Conservation (phyloP, 2,888 invertebrate species). For the Hirtodrosophila duncani region DNA sequence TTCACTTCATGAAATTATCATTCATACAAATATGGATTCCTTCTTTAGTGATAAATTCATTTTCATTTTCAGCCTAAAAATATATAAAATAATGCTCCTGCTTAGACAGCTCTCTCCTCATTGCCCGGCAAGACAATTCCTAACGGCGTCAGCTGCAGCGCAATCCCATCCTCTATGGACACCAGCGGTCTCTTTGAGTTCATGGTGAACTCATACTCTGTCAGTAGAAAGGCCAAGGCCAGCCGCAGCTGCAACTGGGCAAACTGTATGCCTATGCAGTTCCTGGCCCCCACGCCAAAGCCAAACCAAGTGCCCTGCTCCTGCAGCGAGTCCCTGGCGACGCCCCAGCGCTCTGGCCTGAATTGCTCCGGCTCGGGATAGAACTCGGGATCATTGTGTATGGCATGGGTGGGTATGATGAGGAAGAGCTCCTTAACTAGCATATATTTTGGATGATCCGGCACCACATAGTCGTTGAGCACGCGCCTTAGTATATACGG, state of each 20-base stretch:
- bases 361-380: conserved; percentile 83
- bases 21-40: too few species aligned
- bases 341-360: conserved; percentile 81
- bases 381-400: conserved; percentile 82
- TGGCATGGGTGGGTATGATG: conserved; percentile 80
- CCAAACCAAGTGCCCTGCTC: conserved; percentile 76
- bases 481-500: conserved; percentile 76
- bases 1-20: conserved; percentile 39
- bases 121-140: conserved; percentile 57
- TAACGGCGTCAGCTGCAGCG: conserved; percentile 56
- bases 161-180: conserved; percentile 62
- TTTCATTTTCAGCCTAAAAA: too few species aligned
- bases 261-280: conserved; percentile 77
- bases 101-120: conserved; percentile 51
- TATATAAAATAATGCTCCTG: too few species aligned
- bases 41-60: neutral
- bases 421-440: conserved; percentile 72
- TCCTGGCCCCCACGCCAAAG: conserved; percentile 78
- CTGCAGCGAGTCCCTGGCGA: conserved; percentile 79
- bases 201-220: conserved; percentile 65
- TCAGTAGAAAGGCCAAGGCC: conserved; percentile 61
- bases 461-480: conserved; percentile 78
- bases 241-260: conserved; percentile 70
- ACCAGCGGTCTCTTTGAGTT: conserved; percentile 58
- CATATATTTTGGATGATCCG: conserved; percentile 72